These are phyloP conservation scores for Unio delphinus DNA, from an alignment of 2,888 invertebrate genomes.

Conservation along the genomic window DNA sequence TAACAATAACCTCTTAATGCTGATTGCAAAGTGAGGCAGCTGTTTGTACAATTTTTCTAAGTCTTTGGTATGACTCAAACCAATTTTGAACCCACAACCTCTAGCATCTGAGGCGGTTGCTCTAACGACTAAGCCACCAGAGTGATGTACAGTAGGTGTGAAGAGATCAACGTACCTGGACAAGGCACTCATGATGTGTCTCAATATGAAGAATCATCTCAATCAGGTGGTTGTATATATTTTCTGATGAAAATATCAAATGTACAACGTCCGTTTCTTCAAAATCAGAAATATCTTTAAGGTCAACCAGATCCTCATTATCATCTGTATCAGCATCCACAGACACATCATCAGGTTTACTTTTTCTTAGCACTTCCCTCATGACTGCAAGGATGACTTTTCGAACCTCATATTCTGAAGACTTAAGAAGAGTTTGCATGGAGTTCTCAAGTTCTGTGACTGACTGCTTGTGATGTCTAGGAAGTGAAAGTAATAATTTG, in stretches of 20 bases:
- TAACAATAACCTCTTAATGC: too few relatives aligned
- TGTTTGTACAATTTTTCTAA: too few relatives aligned
- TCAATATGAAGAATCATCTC: conserved; percentile 29
- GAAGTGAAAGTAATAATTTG: background rate
- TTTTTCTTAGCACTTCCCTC: conserved; percentile 4
- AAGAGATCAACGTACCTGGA: conserved; percentile 25
- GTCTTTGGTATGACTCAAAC: too few relatives aligned
- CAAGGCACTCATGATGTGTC: conserved; percentile 38
- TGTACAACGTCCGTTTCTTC: background rate
- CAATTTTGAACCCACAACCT: too few relatives aligned
- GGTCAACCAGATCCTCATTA: conserved; percentile 1
- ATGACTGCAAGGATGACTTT: conserved; percentile 7
- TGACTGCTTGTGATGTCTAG: background rate
- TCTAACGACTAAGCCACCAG: too few relatives aligned
- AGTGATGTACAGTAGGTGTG: background rate
- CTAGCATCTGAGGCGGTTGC: too few relatives aligned
- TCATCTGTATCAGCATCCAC: background rate
- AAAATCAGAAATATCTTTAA: background rate
- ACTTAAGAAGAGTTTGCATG: conserved; percentile 17
- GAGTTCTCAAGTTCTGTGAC: conserved; percentile 1
- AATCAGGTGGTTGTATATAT: conserved; percentile 25
- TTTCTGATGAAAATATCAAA: background rate
- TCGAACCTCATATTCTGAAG: conserved; percentile 30
- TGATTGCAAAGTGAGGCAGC: too few relatives aligned
- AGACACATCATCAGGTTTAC: background rate